A percentile compares a stretch with the other conserved stretches of the same genome.
Conservation (phyloP, 2,797 vertebrate genomes). For the Lacerta viridis region DNA sequence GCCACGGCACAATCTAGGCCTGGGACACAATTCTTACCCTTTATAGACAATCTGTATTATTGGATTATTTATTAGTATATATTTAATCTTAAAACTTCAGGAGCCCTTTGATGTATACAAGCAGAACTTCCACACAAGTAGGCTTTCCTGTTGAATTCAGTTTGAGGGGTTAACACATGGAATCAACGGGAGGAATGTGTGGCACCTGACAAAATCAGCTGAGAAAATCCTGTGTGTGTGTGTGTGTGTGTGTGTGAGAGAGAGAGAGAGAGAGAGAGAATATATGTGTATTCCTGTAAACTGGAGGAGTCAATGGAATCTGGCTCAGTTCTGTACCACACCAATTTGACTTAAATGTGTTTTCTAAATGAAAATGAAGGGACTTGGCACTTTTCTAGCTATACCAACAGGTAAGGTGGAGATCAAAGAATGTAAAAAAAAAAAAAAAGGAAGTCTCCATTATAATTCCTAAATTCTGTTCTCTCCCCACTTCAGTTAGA, state of each 20-base stretch:
- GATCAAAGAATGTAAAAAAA: neutral
- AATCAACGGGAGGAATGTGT: neutral
- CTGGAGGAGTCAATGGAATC: neutral
- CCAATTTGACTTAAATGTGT: neutral
- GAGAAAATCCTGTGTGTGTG: neutral
- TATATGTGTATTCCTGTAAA: neutral
- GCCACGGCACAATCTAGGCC: neutral
- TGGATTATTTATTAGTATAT: neutral
- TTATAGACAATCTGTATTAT: neutral
- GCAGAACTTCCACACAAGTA: neutral
- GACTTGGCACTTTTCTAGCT: neutral
- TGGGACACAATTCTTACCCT: neutral
- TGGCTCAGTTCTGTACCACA: neutral
- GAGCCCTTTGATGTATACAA: neutral
- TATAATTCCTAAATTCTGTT: conserved; percentile 8
- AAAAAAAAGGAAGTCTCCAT: neutral
- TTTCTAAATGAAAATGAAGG: neutral
- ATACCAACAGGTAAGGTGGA: neutral
- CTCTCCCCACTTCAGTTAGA: neutral
- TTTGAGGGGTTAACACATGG: neutral
- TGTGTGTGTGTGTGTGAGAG: too few species aligned
- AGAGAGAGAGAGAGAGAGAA: too few species aligned
- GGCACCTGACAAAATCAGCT: neutral
- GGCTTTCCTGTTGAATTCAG: neutral
- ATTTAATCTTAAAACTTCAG: neutral